Percentiles rank a stretch among this genome's conserved stretches.
Evolutionary conservation across 2,888 invertebrate species (phyloP).

Genomic region (Dynastes maya): DNA sequence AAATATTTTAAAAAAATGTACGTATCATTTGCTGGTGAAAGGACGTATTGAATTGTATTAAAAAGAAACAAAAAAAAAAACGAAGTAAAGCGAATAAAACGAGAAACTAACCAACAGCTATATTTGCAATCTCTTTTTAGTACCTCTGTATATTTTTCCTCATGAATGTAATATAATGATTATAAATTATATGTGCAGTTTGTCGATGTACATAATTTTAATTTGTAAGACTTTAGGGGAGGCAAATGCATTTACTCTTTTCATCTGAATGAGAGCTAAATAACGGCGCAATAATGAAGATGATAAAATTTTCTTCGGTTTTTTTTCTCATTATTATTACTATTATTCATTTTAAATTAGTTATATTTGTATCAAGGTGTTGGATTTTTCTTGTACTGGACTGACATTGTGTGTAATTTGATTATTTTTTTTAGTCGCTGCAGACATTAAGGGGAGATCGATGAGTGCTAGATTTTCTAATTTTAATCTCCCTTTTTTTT

Average conservation of each 20-base stretch:
- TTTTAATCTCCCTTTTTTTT: neutral
- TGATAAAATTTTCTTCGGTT: constrained; percentile 4
- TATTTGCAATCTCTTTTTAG: constrained; percentile 69
- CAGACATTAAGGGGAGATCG: too few relatives aligned
- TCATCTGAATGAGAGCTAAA: constrained; percentile 52
- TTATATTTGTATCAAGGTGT: constrained; percentile 35
- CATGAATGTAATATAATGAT: constrained; percentile 62
- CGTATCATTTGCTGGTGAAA: constrained; percentile 50
- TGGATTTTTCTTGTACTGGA: neutral
- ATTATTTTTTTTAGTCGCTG: neutral
- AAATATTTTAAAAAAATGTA: constrained; percentile 61
- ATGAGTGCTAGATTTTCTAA: neutral
- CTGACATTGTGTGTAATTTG: neutral
- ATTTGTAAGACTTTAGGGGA: constrained; percentile 48
- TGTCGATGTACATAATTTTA: constrained; percentile 67
- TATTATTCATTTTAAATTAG: constrained; percentile 1
- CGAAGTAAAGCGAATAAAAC: neutral
- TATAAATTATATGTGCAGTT: constrained; percentile 66
- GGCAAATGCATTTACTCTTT: constrained; percentile 53
- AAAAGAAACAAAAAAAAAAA: constrained; percentile 23
- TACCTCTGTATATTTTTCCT: constrained; percentile 68
- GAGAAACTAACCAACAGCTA: constrained; percentile 57
- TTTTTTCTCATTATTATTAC: constrained; percentile 37
- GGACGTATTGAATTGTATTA: constrained; percentile 26
- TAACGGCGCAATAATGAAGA: constrained; percentile 55